Evolutionary conservation across 2,113 vertebrate genomes (phyloP).

Genomic region (Entosphenus tridentatus): DNA sequence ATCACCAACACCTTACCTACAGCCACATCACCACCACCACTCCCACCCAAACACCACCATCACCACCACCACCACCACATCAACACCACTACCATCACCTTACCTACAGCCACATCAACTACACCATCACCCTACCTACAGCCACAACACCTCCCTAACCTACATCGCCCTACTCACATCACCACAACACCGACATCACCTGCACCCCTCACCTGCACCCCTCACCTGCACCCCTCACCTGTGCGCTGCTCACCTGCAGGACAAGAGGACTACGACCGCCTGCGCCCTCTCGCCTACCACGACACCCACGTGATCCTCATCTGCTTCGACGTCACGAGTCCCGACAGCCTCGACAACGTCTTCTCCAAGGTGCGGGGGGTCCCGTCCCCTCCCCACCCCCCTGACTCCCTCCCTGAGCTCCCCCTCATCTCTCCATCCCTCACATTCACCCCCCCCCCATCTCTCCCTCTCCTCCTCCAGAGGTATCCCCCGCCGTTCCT

Average conservation of each 20-base stretch:
- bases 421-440: neutral
- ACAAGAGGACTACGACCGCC: constrained; percentile 4
- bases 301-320: constrained; percentile 1
- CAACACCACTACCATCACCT: too few species aligned
- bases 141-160: too few species aligned
- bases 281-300: neutral
- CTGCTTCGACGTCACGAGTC: neutral
- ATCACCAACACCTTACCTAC: too few species aligned
- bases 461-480: neutral
- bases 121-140: too few species aligned
- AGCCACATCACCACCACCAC: too few species aligned
- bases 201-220: too few species aligned
- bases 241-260: neutral
- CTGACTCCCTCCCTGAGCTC: neutral
- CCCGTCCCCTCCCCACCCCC: neutral
- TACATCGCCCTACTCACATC: too few species aligned
- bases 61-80: too few species aligned
- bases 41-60: too few species aligned
- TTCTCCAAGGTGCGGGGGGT: neutral
- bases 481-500: neutral
- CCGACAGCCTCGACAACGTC: constrained; percentile 1
- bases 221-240: too few species aligned
- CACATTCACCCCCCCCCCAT: neutral
- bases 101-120: too few species aligned
- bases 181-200: too few species aligned